Evolutionary conservation across 2,888 invertebrate genomes (phyloP).

Genomic region (Lamellibrachia satsuma): DNA sequence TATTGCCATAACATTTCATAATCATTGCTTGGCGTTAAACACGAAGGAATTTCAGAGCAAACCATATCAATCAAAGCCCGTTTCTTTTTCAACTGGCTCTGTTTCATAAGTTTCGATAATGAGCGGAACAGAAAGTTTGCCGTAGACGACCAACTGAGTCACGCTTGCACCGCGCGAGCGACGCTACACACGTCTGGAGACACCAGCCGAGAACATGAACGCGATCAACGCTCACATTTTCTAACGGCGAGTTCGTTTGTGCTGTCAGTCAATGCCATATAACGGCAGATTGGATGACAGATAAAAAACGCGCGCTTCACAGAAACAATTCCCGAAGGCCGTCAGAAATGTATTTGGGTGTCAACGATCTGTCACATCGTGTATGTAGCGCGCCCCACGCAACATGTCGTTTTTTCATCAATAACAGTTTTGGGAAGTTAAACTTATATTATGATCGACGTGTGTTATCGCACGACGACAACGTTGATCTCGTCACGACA

Average conservation of each 20-base stretch:
- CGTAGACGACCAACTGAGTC: not conserved
- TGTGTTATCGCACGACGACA: not conserved
- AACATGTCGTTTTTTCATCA: not conserved
- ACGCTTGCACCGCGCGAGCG: not conserved
- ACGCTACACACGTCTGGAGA: not conserved
- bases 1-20: not conserved
- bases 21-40: not conserved
- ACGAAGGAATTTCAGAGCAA: not conserved
- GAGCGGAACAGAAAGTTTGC: not conserved
- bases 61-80: not conserved
- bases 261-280: not conserved
- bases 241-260: not conserved
- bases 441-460: constrained; percentile 3
- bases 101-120: not conserved
- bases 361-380: not conserved
- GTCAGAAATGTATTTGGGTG: not conserved
- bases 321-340: not conserved
- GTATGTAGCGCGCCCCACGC: not conserved
- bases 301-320: not conserved
- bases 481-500: not conserved
- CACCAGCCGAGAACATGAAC: not conserved
- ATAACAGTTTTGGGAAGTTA: not conserved
- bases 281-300: not conserved
- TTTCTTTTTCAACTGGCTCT: not conserved
- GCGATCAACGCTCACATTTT: not conserved